These are phyloP conservation scores for Notoglanidium macrostoma DNA, from an alignment of 2,797 vertebrate genomes.

Conservation along the genomic window DNA sequence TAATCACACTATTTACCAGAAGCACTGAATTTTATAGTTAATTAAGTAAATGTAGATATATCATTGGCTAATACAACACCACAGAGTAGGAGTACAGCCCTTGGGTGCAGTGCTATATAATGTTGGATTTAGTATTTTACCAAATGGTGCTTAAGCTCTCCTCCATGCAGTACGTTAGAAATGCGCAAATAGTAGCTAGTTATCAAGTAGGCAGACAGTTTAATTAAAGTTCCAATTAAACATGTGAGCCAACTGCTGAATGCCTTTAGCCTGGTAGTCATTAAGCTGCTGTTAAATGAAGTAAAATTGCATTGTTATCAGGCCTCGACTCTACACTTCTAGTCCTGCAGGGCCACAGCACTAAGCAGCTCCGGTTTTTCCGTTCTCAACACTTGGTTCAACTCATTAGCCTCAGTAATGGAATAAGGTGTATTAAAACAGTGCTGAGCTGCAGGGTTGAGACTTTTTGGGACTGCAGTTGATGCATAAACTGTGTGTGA, in stretches of 20 bases:
- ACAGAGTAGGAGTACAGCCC: conserved; percentile 1
- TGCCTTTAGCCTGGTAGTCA: conserved; percentile 27
- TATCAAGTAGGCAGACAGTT: conserved; percentile 31
- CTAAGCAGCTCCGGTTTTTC: neutral
- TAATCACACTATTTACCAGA: neutral
- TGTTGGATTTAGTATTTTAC: neutral
- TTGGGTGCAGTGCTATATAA: neutral
- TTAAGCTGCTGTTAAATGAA: conserved; percentile 29
- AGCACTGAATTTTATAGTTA: neutral
- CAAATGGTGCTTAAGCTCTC: conserved; percentile 8
- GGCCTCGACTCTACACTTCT: conserved; percentile 11
- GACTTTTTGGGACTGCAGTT: neutral
- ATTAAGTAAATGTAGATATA: conserved; percentile 13
- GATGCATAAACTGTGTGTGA: neutral
- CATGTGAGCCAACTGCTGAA: neutral
- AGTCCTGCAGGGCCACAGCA: conserved; percentile 15
- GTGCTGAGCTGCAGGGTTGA: conserved; percentile 6
- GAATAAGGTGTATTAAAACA: conserved; percentile 26
- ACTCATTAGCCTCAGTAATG: conserved; percentile 36
- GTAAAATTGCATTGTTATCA: conserved; percentile 35
- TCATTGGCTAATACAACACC: neutral
- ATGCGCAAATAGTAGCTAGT: conserved; percentile 20
- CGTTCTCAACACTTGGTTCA: conserved; percentile 26
- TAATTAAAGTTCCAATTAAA: conserved; percentile 37
- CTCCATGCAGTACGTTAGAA: conserved; percentile 1